A percentile compares a stretch with the other conserved stretches of the same genome.
Conservation (phyloP, 2,113 vertebrate species). For the Carlito syrichta region DNA sequence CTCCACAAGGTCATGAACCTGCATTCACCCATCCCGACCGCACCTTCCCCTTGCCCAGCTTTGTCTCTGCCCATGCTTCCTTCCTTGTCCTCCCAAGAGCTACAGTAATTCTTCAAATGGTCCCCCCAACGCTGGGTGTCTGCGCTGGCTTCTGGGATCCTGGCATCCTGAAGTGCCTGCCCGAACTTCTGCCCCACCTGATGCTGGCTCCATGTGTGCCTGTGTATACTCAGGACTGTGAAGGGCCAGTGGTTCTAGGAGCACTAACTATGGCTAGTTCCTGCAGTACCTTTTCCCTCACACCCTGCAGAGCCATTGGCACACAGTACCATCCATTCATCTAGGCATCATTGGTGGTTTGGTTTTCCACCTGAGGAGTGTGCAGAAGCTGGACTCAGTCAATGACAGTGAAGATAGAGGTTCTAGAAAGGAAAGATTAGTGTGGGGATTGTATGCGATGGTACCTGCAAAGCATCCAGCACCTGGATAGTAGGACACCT, state of each 20-base stretch:
- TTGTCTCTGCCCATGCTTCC: not conserved
- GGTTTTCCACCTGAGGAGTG: not conserved
- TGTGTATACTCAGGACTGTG: not conserved
- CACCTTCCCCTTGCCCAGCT: no score
- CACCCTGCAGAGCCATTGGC: not conserved
- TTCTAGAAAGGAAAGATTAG: not conserved
- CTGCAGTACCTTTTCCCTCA: not conserved
- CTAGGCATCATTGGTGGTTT: not conserved
- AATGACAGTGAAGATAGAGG: not conserved
- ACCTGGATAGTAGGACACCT: no score
- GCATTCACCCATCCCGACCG: not conserved
- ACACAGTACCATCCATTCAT: accelerated
- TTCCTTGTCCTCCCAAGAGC: not conserved
- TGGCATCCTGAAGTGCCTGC: not conserved
- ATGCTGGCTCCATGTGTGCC: not conserved
- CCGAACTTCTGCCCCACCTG: not conserved
- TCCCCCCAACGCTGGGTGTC: no score
- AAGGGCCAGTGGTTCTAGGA: not conserved
- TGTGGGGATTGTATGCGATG: not conserved
- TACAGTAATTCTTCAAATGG: not conserved
- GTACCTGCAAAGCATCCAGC: not conserved
- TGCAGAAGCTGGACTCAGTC: not conserved
- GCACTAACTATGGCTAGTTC: not conserved
- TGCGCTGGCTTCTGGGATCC: not conserved
- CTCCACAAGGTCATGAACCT: not conserved